Evolutionary conservation across 1,140 invertebrate genomes (phyloP), one percentile per base, ranked within the genome.

Genomic region (Armadillidium nasatum): DNA sequence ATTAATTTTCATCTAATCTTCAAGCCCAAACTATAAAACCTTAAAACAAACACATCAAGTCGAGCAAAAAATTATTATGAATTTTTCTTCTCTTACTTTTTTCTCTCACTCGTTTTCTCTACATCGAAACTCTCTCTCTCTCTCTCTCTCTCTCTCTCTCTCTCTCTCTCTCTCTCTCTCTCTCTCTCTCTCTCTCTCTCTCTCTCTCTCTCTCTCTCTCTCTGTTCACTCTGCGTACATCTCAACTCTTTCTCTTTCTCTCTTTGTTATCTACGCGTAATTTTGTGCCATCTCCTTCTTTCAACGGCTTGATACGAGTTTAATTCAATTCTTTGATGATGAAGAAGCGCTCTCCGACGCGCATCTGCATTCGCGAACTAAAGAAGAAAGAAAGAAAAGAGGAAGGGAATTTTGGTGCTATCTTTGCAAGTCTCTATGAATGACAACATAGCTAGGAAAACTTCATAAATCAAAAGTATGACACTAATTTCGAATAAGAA

Each of bases 311-410:
- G 44, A 73, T 50, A 45, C 23, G 72, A 73, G 10, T 19, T 45
- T 73, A 54, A 54, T 22, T 21, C 33, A n/a, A 23, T 44, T 15
- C 13, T 43, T 22, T 43, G 50, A 66, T 43, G 50, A 66, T n/a
- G 45, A 9, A 33, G 46, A 15, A 19, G 54, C 44, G 46, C 19
- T 19, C n/a, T 21, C 10, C n/a, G 50, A 23, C 2, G 44, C 7
- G 72, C 33, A 73, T 33, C 33, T 15, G 72, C 33, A 13, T 22
- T 7, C 44, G 21, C 0, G n/a, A 54, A 54, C 7, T 19, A 46
- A 22, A 22, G 46, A 46, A n/a, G 73, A 11, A 67, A 74, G 43
- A 50, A 13, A 10, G 54, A 43, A n/a, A 45, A 46, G 43, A 72
- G 44, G 23, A 10, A 50, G 21, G 44, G 44, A n/a, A 22, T 33